Base-by-base conservation (phyloP, 1,140 invertebrate species). In the Aphidius ervi region DNA sequence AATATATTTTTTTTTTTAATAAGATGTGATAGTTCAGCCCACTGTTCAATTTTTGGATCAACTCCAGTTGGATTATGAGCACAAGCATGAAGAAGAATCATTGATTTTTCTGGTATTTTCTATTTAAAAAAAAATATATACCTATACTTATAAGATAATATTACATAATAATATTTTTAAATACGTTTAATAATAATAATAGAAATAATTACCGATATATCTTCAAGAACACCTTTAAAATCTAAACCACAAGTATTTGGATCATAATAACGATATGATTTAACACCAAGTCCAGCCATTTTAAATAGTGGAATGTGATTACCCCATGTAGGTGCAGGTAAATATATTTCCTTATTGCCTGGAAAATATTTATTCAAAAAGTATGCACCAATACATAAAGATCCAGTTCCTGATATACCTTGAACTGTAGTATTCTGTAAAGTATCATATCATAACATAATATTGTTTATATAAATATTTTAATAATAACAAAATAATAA, bases 11-110 rank as follows among this genome's bases (percentile, higher is more conserved):
- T 87, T 56, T 89, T 84, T 74, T 95, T 95, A 23, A 97, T 86
- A 2, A 91, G 71, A 70, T 78, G 57, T 0, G 87, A 87, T 4
- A 91, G 76, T 74, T 93, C 84, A 49, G 88, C 86, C 97, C 97
- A 99, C 78, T 99, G 94, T 65, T 97, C 92, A 16, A 86, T 85
- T 73, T 84, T 89, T n/a, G 93, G 93, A 82, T 96, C 94, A 42
- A 99, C 95, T 52, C 97, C 97, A 54, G 97, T 99, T 8, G 98
- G 98, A 83, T 99, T 99, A 80, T 99, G 98, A 41, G 98, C 98
- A 83, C 97, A 99, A 9, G 97, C 95, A 79, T 99, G 97, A 5
- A 99, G 80, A 47, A 99, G 81, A 72, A 99, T 90, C 39, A 98
- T 88, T 6, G 96, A 93, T 59, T 88, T 88, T 70, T 96, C 91